phyloP scores from a whole-genome alignment of 92 coral and sea anemone species.

The Pocillopora grandis region DNA sequence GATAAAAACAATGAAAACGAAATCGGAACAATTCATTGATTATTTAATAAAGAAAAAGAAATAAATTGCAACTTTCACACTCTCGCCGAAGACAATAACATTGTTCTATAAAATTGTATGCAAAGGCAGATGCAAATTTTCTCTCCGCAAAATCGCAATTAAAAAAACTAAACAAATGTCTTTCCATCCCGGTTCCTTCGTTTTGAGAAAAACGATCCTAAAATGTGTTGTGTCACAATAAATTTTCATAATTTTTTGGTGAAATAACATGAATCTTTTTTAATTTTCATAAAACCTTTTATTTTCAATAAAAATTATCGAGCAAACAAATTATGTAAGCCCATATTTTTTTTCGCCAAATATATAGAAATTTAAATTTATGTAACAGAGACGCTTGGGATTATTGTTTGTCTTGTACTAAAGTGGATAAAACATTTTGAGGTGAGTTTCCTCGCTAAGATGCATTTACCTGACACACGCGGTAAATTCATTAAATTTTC shows the following conservation, averaged over 20 bases:
- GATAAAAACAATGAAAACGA: not conserved
- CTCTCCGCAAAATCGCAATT: not conserved
- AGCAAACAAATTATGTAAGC: no score
- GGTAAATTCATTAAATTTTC: no score
- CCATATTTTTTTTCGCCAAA: no score
- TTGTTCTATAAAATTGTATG: no score
- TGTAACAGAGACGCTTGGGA: no score
- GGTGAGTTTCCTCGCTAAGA: no score
- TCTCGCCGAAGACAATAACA: not conserved
- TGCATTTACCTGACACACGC: no score
- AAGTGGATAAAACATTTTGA: no score
- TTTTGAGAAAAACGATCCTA: not conserved
- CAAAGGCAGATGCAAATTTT: no score
- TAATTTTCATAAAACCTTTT: not conserved
- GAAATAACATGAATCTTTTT: not conserved
- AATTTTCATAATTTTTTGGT: not conserved
- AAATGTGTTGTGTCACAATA: not conserved
- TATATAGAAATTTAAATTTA: no score
- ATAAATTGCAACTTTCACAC: not conserved
- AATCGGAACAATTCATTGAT: not conserved
- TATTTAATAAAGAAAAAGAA: not conserved
- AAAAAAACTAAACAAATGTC: not conserved
- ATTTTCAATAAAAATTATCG: not conserved
- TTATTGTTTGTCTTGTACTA: no score
- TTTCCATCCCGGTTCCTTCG: not conserved